Conservation (phyloP, 2,888 invertebrate genomes). For the Andrena flavipes region DNA sequence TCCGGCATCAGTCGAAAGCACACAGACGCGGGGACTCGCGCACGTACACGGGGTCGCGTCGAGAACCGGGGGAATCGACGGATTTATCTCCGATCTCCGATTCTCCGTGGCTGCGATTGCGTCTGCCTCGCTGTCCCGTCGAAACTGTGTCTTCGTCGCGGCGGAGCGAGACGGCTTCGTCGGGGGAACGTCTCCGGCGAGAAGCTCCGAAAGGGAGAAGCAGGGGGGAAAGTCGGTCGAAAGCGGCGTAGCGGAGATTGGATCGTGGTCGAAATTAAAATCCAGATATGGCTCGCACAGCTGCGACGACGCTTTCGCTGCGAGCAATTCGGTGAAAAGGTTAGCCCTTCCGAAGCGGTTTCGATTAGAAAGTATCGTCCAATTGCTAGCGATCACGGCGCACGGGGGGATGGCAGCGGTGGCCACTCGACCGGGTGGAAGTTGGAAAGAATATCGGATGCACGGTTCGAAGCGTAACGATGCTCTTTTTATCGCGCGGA, state of each 20-base stretch:
- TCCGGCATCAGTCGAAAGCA: constrained; percentile 19
- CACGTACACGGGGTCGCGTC: background rate
- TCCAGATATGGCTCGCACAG: constrained; percentile 25
- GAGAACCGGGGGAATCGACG: constrained; percentile 41
- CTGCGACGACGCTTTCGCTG: background rate
- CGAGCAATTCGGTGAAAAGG: background rate
- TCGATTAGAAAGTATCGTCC: background rate
- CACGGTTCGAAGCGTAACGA: background rate
- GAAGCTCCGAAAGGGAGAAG: constrained; percentile 3
- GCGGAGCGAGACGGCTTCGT: background rate
- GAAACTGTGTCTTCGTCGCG: background rate
- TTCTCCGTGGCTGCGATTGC: constrained; percentile 7
- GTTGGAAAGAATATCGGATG: background rate
- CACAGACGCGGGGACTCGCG: background rate
- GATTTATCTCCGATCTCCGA: constrained; percentile 56
- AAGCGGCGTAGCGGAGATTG: constrained; percentile 12
- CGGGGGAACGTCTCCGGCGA: background rate
- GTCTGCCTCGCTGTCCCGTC: background rate
- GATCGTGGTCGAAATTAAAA: constrained; percentile 56
- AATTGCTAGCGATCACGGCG: background rate
- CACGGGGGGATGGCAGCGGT: too few species aligned
- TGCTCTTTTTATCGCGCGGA: constrained; percentile 2
- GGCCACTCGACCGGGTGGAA: too few species aligned
- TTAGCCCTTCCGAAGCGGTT: background rate
- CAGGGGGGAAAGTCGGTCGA: background rate